Evolutionary conservation across 2,888 invertebrate species (phyloP).

Genomic region (Diarsia rubi): DNA sequence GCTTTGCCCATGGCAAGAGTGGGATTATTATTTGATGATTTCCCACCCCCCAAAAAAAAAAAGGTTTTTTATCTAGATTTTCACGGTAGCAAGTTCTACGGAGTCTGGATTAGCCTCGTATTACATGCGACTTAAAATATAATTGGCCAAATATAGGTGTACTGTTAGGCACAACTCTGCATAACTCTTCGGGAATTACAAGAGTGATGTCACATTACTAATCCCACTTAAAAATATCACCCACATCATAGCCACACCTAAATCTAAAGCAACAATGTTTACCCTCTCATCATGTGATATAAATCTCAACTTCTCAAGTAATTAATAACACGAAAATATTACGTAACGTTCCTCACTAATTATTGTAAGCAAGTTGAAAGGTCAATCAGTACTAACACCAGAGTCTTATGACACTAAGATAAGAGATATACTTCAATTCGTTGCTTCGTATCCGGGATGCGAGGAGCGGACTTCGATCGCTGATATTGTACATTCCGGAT

Average conservation of each 20-base stretch:
- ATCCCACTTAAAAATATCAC: neutral
- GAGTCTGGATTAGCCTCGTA: too few species aligned
- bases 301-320: neutral
- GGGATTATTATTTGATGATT: too few species aligned
- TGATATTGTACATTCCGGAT: constrained; percentile 51
- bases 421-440: constrained; percentile 36
- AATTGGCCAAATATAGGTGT: too few species aligned
- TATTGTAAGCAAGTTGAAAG: constrained; percentile 59
- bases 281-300: constrained; percentile 10
- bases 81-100: too few species aligned
- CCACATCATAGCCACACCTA: neutral
- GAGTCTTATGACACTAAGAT: constrained; percentile 48
- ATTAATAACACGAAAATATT: constrained; percentile 41
- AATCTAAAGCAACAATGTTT: neutral
- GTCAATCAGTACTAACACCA: constrained; percentile 33
- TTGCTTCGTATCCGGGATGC: constrained; percentile 61
- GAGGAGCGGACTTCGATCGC: constrained; percentile 55
- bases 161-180: too few species aligned
- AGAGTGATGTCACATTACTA: too few species aligned
- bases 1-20: too few species aligned
- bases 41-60: too few species aligned
- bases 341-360: constrained; percentile 60
- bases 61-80: too few species aligned
- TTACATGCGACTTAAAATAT: too few species aligned
- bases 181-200: too few species aligned